Evolutionary conservation across 2,113 vertebrate genomes (phyloP).

Genomic region (Melanotaenia duboulayi): DNA sequence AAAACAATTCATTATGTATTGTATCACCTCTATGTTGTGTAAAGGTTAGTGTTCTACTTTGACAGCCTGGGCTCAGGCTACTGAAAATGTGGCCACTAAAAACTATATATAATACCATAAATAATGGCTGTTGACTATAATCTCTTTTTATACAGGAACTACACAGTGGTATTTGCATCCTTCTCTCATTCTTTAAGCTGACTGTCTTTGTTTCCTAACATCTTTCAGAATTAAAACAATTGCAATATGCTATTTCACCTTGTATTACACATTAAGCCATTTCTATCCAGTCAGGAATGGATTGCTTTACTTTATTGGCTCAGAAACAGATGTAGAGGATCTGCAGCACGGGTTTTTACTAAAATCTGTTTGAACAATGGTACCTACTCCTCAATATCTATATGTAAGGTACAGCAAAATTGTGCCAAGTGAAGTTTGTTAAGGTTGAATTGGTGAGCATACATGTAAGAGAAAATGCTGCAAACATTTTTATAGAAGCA

Average conservation of each 20-base stretch:
- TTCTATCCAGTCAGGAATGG: conserved; percentile 12
- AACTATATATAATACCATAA: no score
- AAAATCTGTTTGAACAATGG: background rate
- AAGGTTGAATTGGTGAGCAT: background rate
- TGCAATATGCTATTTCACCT: conserved; percentile 12
- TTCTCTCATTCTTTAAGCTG: conserved; percentile 45
- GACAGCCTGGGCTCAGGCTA: background rate
- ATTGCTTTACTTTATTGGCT: background rate
- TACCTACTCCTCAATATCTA: background rate
- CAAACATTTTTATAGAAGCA: background rate
- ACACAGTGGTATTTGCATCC: conserved; percentile 15
- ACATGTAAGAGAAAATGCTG: background rate
- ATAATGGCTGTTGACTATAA: conserved; percentile 35
- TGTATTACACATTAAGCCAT: background rate
- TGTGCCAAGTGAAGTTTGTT: background rate
- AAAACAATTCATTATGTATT: background rate
- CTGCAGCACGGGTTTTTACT: background rate
- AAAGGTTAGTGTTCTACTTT: background rate
- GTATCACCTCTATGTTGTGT: background rate
- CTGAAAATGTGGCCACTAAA: conserved; percentile 5
- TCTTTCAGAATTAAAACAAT: conserved; percentile 37
- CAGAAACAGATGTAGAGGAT: background rate
- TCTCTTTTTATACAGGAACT: conserved; percentile 32
- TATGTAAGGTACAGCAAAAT: background rate
- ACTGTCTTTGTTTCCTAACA: conserved; percentile 42